Base-by-base conservation (phyloP, 2,797 vertebrate genomes). In the Tolypeutes matacus region DNA sequence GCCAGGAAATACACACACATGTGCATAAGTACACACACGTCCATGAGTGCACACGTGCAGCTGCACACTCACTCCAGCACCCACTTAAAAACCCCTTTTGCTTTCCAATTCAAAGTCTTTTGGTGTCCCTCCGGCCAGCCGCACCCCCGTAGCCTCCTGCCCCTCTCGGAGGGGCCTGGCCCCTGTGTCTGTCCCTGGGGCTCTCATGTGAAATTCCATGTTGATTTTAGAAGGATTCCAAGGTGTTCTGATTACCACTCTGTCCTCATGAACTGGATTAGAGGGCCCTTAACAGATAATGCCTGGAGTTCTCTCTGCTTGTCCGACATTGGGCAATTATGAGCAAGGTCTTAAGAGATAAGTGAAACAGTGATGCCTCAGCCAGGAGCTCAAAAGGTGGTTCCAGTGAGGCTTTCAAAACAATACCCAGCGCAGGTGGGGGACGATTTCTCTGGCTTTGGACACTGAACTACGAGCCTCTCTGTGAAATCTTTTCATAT, bases 401-500 rank as follows among this genome's bases (percentile, higher is more conserved):
- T 90, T 98, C 97, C 96, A 95, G 23, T 51, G 97, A 97, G 94
- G 87, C 89, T 94, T 92, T 82, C 69, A 42, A 78, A 97, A 95
- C 95, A 96, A 77, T 91, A 64, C 89, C 67, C 84, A 1, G 42
- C 90, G 94, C 95, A 92, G 92, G 93, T 75, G 8, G 83, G 95
- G 94, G 96, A 92, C 77, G 67, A 95, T 93, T 93, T 96, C 93
- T 76, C 95, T 85, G 85, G 93, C 97, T 97, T 90, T 95, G 89
- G 93, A 80, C 15, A 88, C 96, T 92, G 96, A 97, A 95, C 96
- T 87, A 94, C 27, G 93, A 97, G 92, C 88, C 96, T 96, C 97
- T 96, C 62, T 39, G 93, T 97, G 96, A 97, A 98, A 98, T 96
- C 97, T 98, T 98, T 97, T 97, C 92, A 97, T 94, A 97, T 97